A percentile compares a stretch with the other conserved stretches of the same genome.
phyloP scores from a whole-genome alignment of 2,888 invertebrate genomes.

The Ceriagrion tenellum region DNA sequence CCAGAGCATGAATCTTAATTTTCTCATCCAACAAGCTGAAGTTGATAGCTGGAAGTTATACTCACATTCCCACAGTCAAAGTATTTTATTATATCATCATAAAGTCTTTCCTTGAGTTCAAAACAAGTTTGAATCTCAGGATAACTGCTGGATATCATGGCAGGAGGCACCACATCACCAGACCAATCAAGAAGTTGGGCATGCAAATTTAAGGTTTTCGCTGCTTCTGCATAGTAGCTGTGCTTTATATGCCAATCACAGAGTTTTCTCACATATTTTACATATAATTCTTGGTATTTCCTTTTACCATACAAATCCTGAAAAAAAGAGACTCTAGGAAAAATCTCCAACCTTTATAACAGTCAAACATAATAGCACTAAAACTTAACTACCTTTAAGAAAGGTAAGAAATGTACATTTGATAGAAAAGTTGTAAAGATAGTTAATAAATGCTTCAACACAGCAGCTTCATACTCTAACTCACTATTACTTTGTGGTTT shows the following conservation, averaged over 20 bases:
- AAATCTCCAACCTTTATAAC: too few relatives aligned
- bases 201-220: constrained; percentile 91
- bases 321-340: constrained; percentile 69
- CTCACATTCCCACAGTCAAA: constrained; percentile 87
- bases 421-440: too few relatives aligned
- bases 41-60: constrained; percentile 14
- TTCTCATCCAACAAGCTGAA: not conserved
- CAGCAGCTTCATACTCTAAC: too few relatives aligned
- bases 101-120: constrained; percentile 91
- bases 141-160: constrained; percentile 85
- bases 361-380: too few relatives aligned
- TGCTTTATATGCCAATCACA: constrained; percentile 93
- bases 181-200: constrained; percentile 91
- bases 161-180: constrained; percentile 86
- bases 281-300: constrained; percentile 96
- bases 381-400: too few relatives aligned
- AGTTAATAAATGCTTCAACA: too few relatives aligned
- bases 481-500: too few relatives aligned
- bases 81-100: constrained; percentile 87
- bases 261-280: constrained; percentile 94
- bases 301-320: constrained; percentile 95
- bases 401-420: too few relatives aligned
- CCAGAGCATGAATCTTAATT: too few relatives aligned
- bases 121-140: constrained; percentile 88
- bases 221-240: constrained; percentile 97